Conservation (phyloP, 2,113 vertebrate species). For the Coryphaenoides rupestris region DNA sequence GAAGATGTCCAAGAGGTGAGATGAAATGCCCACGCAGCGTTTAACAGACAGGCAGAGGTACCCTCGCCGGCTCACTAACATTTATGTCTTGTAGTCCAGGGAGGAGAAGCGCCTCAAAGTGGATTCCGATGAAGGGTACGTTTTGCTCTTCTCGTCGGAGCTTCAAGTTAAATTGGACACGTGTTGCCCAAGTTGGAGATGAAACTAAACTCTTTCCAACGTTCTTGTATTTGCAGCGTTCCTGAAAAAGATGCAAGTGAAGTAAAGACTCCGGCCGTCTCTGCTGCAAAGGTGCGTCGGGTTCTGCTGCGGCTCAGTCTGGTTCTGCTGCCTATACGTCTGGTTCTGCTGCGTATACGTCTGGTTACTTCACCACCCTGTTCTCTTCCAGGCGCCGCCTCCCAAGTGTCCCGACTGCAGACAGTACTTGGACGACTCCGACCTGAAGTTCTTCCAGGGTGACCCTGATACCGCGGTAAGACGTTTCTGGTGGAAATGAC, state of each 20-base stretch:
- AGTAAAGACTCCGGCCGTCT: constrained; percentile 22
- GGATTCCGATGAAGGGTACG: constrained; percentile 78
- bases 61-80: neutral
- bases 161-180: too few species aligned
- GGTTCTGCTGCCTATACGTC: too few species aligned
- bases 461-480: constrained; percentile 85
- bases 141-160: neutral
- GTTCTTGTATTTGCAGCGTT: constrained; percentile 60
- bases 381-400: constrained; percentile 72
- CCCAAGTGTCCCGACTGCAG: constrained; percentile 87
- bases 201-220: too few species aligned
- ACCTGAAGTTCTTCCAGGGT: constrained; percentile 93
- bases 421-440: constrained; percentile 89
- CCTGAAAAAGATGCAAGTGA: constrained; percentile 53
- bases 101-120: constrained; percentile 88
- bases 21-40: neutral
- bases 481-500: too few species aligned
- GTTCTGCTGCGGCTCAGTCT: neutral
- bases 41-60: neutral
- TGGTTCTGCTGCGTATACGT: too few species aligned
- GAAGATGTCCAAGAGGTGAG: constrained; percentile 63
- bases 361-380: too few species aligned
- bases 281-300: constrained; percentile 78
- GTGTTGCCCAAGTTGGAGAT: too few species aligned
- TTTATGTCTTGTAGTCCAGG: constrained; percentile 48